phyloP scores from a whole-genome alignment of 1,140 invertebrate genomes.

The Pseudomyrmex dendroicus region DNA sequence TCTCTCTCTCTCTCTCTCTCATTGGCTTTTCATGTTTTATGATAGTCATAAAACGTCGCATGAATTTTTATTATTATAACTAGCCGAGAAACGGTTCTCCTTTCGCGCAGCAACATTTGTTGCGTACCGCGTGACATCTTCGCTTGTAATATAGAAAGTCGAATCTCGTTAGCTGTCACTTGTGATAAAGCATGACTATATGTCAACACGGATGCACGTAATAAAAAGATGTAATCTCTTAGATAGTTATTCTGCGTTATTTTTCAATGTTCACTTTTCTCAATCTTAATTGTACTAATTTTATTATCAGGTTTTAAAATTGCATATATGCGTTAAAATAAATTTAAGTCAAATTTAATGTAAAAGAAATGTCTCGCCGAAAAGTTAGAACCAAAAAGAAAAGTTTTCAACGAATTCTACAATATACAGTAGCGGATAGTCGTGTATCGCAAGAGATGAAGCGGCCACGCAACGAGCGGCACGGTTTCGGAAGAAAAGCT shows the following conservation, averaged over 20 bases:
- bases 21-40: constrained; percentile 65
- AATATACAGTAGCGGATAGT: background rate
- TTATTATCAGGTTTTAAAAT: background rate
- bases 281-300: background rate
- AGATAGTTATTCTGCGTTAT: constrained; percentile 6
- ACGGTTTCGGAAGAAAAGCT: constrained; percentile 41
- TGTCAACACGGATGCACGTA: background rate
- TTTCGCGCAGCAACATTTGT: constrained; percentile 34
- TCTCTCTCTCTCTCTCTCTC: constrained; percentile 19
- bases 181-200: constrained; percentile 17
- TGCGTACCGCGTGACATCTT: constrained; percentile 42
- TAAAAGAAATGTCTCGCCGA: background rate
- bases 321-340: background rate
- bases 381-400: background rate
- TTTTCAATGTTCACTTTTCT: background rate
- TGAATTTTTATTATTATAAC: constrained; percentile 74
- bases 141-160: constrained; percentile 55
- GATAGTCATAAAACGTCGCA: constrained; percentile 63
- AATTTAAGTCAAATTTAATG: background rate
- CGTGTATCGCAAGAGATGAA: background rate
- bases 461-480: background rate
- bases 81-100: constrained; percentile 50
- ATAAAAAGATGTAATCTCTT: constrained; percentile 2
- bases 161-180: constrained; percentile 59
- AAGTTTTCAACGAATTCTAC: background rate